phyloP scores from a whole-genome alignment of 2,113 vertebrate genomes.

The Tetrax tetrax region DNA sequence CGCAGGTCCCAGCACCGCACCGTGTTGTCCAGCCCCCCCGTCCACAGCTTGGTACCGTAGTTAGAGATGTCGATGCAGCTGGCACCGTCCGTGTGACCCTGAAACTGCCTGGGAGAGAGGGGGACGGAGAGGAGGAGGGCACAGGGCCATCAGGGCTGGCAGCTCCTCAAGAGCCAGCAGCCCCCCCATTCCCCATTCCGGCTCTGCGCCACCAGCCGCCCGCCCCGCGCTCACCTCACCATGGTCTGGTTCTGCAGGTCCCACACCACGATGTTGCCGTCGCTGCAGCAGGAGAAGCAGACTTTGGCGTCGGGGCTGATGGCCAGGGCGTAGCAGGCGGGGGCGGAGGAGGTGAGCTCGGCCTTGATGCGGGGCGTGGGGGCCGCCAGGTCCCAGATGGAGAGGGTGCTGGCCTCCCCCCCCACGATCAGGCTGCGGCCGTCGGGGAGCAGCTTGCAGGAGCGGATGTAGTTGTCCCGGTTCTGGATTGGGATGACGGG shows the following conservation, averaged over 20 bases:
- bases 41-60: conserved; percentile 76
- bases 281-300: conserved; percentile 90
- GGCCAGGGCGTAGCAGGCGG: conserved; percentile 86
- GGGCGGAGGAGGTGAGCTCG: conserved; percentile 84
- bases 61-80: conserved; percentile 81
- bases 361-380: conserved; percentile 88
- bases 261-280: conserved; percentile 77
- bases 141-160: background rate
- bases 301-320: conserved; percentile 89
- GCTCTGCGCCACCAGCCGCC: background rate
- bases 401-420: conserved; percentile 85
- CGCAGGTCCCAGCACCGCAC: conserved; percentile 83
- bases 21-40: conserved; percentile 77
- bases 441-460: conserved; percentile 80
- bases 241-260: conserved; percentile 70
- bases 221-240: conserved; percentile 65
- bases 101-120: conserved; percentile 73
- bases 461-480: conserved; percentile 72
- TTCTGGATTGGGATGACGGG: conserved; percentile 23
- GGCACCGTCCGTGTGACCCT: conserved; percentile 80
- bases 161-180: background rate
- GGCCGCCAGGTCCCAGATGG: conserved; percentile 80
- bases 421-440: conserved; percentile 83
- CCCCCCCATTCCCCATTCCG: no score
- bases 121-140: background rate